Percentiles rank a stretch among this genome's conserved stretches.
Evolutionary conservation across 1,140 invertebrate species (phyloP).

Genomic region (Vollenhovia emeryi): DNA sequence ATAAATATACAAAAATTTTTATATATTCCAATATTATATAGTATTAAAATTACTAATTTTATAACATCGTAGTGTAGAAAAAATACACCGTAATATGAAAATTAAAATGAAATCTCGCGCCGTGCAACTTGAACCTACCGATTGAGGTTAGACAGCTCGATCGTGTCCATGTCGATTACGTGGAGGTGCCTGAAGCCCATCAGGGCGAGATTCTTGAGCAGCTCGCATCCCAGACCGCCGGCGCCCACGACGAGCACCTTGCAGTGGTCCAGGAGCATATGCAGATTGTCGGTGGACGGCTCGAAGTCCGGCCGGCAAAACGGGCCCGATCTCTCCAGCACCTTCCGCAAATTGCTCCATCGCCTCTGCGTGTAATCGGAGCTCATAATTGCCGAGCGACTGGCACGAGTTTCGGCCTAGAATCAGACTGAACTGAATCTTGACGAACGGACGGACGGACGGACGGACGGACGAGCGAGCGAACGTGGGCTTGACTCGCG

Average conservation of each 20-base stretch:
- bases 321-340: slow-evolving; percentile 96
- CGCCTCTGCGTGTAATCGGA: slow-evolving; percentile 83
- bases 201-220: slow-evolving; percentile 97
- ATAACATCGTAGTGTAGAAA: too few species aligned
- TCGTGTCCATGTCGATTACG: slow-evolving; percentile 99
- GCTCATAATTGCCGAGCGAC: slow-evolving; percentile 72
- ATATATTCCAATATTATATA: not conserved
- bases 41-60: not conserved
- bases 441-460: not conserved
- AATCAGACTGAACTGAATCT: not conserved
- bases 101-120: too few species aligned
- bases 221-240: slow-evolving; percentile 98
- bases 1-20: not conserved
- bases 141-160: slow-evolving; percentile 99
- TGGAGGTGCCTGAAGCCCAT: slow-evolving; percentile 98
- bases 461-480: not conserved
- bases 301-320: slow-evolving; percentile 97
- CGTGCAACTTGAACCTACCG: slow-evolving; percentile 83
- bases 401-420: not conserved
- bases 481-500: not conserved
- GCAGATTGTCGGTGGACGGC: slow-evolving; percentile 93
- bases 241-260: slow-evolving; percentile 96
- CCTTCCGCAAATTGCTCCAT: slow-evolving; percentile 94
- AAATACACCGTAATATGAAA: not conserved
- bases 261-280: slow-evolving; percentile 93